These are phyloP conservation scores for Zaprionus tsacasi DNA, from an alignment of 1,140 invertebrate species.

Conservation along the genomic window DNA sequence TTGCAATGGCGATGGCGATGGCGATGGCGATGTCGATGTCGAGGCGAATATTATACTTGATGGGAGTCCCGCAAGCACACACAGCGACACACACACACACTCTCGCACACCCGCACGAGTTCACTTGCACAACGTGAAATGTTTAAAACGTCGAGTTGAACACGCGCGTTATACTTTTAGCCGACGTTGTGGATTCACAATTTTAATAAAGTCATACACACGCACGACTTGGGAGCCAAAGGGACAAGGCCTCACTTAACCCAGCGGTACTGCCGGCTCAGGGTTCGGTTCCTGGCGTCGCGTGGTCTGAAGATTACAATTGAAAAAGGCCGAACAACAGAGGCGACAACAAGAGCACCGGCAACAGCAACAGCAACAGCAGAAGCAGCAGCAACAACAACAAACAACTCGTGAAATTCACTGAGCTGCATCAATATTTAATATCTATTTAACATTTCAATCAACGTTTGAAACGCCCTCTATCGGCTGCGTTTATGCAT, in stretches of 20 bases:
- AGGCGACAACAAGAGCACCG: background rate
- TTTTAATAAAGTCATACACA: constrained; percentile 79
- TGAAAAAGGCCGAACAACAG: constrained; percentile 21
- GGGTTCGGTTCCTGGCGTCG: constrained; percentile 22
- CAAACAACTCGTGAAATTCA: constrained; percentile 3
- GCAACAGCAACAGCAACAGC: no score
- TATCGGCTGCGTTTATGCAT: constrained; percentile 37
- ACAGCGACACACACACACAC: background rate
- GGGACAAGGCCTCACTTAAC: constrained; percentile 31
- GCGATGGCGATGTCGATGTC: constrained; percentile 3
- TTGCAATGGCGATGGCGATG: background rate
- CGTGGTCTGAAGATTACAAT: constrained; percentile 40
- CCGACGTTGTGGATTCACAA: constrained; percentile 48
- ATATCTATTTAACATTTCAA: constrained; percentile 77
- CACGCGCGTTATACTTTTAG: constrained; percentile 60
- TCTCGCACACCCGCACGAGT: no score
- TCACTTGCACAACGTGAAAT: constrained; percentile 69
- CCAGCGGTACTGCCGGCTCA: constrained; percentile 9
- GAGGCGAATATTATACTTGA: constrained; percentile 53
- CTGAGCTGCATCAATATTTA: constrained; percentile 64
- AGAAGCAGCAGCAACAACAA: background rate
- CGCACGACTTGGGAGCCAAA: constrained; percentile 51
- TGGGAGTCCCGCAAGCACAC: constrained; percentile 41
- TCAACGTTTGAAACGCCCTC: constrained; percentile 44
- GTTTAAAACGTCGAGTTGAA: constrained; percentile 52